Percentiles rank a stretch among this genome's conserved stretches.
Evolutionary conservation across 2,797 vertebrate genomes (phyloP).

Genomic region (Percopsis omiscomaycus): DNA sequence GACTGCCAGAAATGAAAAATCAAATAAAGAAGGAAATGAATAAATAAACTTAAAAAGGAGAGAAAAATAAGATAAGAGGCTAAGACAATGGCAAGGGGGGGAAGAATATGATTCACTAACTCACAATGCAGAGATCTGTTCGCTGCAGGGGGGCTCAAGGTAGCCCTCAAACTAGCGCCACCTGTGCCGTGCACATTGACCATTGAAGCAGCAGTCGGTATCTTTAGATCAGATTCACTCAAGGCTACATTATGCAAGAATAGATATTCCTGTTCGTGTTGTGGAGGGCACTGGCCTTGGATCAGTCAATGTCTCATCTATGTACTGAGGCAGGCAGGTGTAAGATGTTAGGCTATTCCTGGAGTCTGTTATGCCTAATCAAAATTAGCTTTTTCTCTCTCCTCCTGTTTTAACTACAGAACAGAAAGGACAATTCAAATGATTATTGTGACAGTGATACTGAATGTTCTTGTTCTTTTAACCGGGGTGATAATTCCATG

Average conservation of each 20-base stretch:
- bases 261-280: conserved; percentile 24
- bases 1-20: conserved; percentile 23
- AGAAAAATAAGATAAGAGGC: conserved; percentile 42
- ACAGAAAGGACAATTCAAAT: conserved; percentile 11
- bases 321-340: conserved; percentile 38
- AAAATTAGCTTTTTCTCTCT: conserved; percentile 11
- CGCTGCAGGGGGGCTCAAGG: conserved; percentile 26
- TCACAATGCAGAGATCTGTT: conserved; percentile 31
- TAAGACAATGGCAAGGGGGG: conserved; percentile 42
- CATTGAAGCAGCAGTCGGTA: conserved; percentile 34
- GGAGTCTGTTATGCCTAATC: conserved; percentile 30
- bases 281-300: conserved; percentile 28
- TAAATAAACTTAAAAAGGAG: conserved; percentile 38
- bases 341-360: conserved; percentile 33
- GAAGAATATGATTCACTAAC: conserved; percentile 35
- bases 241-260: conserved; percentile 14
- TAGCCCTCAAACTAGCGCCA: conserved; percentile 34
- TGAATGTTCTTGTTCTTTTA: conserved; percentile 6
- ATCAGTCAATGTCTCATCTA: conserved; percentile 39
- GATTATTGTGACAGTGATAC: conserved; percentile 10
- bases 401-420: neutral
- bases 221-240: conserved; percentile 48
- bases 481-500: neutral
- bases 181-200: conserved; percentile 35
- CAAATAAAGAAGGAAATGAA: conserved; percentile 3